A percentile compares a stretch with the other conserved stretches of the same genome.
phyloP scores from a whole-genome alignment of 2,888 invertebrate species.

The Bellardia bayeri region DNA sequence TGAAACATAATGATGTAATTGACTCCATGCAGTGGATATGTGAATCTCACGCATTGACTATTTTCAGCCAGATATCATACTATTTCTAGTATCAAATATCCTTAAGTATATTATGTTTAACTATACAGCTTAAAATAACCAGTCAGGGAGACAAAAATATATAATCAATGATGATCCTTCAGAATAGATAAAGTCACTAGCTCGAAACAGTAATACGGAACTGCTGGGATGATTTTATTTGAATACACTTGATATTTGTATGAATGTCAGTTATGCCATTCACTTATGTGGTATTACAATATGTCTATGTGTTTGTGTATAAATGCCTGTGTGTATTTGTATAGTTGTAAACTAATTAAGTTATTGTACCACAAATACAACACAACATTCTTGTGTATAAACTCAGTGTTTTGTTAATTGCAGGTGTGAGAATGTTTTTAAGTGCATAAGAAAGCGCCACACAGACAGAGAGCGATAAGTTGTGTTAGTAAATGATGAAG shows the following conservation, averaged over 20 bases:
- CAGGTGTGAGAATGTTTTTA: slow-evolving; percentile 33
- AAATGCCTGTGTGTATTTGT: slow-evolving; percentile 2
- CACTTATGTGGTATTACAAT: not conserved
- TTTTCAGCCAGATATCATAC: too few relatives aligned
- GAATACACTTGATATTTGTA: not conserved
- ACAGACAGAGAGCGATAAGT: slow-evolving; percentile 1
- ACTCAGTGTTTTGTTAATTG: slow-evolving; percentile 51
- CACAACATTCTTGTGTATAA: slow-evolving; percentile 42
- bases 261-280: slow-evolving; percentile 33
- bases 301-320: not conserved
- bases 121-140: too few relatives aligned
- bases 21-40: too few relatives aligned
- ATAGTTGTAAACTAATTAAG: slow-evolving; percentile 64
- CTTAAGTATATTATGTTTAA: too few relatives aligned
- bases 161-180: too few relatives aligned
- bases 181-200: too few relatives aligned
- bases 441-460: not conserved
- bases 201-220: too few relatives aligned
- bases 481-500: slow-evolving; percentile 12
- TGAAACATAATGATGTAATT: too few relatives aligned
- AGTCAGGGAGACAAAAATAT: too few relatives aligned
- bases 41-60: too few relatives aligned
- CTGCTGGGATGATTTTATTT: not conserved
- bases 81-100: too few relatives aligned
- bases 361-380: slow-evolving; percentile 66